phyloP scores from a whole-genome alignment of 2,113 vertebrate genomes.

The Lepus americanus region DNA sequence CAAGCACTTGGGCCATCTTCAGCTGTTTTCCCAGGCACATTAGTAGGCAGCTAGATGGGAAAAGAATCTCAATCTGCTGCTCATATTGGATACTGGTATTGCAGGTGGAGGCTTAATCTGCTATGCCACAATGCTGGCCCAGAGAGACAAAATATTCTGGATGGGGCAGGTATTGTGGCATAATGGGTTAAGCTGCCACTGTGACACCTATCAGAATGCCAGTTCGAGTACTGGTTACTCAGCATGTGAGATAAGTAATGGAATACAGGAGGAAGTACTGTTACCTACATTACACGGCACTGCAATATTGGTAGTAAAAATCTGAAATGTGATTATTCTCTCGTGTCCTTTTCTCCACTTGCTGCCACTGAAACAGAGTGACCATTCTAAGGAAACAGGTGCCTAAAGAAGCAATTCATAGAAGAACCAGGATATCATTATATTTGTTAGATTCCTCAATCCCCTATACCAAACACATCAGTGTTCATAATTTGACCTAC shows the following conservation, averaged over 20 bases:
- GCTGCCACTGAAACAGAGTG: background rate
- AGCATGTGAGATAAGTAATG: background rate
- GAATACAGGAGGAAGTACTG: background rate
- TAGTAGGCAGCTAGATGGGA: no score
- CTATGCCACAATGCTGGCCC: no score
- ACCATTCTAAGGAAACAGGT: background rate
- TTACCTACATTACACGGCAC: background rate
- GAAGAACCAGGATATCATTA: conserved; percentile 31
- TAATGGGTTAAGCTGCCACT: no score
- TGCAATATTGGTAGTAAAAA: background rate
- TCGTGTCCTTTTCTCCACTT: background rate
- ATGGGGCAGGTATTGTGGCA: no score
- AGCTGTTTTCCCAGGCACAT: no score
- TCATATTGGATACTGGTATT: no score
- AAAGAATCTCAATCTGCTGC: no score
- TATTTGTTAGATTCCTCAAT: background rate
- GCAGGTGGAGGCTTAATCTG: no score
- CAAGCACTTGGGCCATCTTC: no score
- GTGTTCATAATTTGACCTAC: background rate
- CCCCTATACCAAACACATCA: background rate
- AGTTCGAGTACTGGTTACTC: no score
- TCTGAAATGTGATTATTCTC: background rate
- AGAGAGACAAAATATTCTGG: no score
- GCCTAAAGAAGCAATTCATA: conserved; percentile 11
- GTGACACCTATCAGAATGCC: no score